Base-by-base conservation (phyloP, 2,113 vertebrate species). In the Sphyrna mokarran region DNA sequence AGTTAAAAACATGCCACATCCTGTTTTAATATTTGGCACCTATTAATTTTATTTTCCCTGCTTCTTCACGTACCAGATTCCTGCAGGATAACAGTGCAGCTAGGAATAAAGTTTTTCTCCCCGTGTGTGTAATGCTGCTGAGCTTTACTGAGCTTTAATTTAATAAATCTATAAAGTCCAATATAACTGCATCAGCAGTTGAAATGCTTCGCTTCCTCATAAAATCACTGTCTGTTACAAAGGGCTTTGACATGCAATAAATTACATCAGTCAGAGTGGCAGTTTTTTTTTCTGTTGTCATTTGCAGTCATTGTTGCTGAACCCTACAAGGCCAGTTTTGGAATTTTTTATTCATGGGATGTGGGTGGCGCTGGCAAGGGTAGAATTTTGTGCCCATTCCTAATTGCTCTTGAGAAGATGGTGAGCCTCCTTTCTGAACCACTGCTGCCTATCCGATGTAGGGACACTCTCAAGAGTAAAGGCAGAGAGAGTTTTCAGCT, bases 91-190 rank as follows among this genome's bases (percentile, higher is more conserved):
- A n/a, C 6, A 91, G 14, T 5, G 4, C 14, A 63, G 33, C 29
- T 33, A n/a, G 58, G 29, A 91, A 63, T 63, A 63, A 58, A 1
- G 54, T 33, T 63, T 18, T 91, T 48, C 43, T 90, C 72, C 72
- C 33, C 29, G 26, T 91, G 87, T 91, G 18, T 33, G 63, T 91
- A 61, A 91, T 91, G 26, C 29, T 91, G 87, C 87, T 63, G 58
- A 14, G 5, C 54, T 91, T 91, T 63, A 33, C 58, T 91, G 87
- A 54, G 26, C 87, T 93, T 33, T 66, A 93, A 93, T 66, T 93
- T 37, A 93, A 93, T 93, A 93, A 93, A 93, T 93, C 89, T 11
- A 66, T 93, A 66, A 93, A 93, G 61, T 33, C 89, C 33, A 93
- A 68, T 93, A 93, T 37, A 91, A 29, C 33, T 14, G 58, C 54